These are phyloP conservation scores for Sternarchorhynchus goeldii DNA, from an alignment of 2,797 vertebrate species.

Conservation along the genomic window DNA sequence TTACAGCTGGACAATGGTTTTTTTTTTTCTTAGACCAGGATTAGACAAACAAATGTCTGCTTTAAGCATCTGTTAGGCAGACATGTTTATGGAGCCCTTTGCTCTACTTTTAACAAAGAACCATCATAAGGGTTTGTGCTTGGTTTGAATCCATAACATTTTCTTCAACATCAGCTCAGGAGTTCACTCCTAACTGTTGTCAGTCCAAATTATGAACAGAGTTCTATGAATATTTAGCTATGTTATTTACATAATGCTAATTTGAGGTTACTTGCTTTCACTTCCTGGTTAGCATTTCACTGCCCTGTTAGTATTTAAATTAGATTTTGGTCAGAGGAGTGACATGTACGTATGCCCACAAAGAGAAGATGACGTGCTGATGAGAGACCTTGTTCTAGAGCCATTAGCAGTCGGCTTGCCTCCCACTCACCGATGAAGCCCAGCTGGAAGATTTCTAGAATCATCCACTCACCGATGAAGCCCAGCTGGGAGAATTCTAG, in stretches of 20 bases:
- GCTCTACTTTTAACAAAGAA: too few relatives aligned
- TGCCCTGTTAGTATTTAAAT: not conserved
- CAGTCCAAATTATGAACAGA: not conserved
- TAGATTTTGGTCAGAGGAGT: not conserved
- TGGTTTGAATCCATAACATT: too few relatives aligned
- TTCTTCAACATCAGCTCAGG: too few relatives aligned
- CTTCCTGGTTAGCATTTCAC: not conserved
- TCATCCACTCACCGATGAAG: slow-evolving; percentile 99
- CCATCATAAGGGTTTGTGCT: too few relatives aligned
- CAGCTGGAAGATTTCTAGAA: slow-evolving; percentile 97
- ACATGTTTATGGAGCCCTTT: too few relatives aligned
- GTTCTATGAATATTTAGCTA: too few relatives aligned
- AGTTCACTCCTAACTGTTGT: not conserved
- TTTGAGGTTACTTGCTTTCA: not conserved
- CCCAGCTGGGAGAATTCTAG: slow-evolving; percentile 98
- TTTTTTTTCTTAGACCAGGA: too few relatives aligned
- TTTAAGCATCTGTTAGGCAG: too few relatives aligned
- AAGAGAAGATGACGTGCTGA: not conserved
- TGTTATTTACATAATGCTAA: not conserved
- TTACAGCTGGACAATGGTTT: not conserved
- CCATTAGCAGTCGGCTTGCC: not conserved
- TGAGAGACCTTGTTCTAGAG: too few relatives aligned
- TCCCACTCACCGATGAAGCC: slow-evolving; percentile 90
- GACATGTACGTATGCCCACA: not conserved
- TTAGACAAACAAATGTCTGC: too few relatives aligned